These are phyloP conservation scores for Macaca mulatta DNA, from an alignment of 2,113 vertebrate species.

Conservation along the genomic window DNA sequence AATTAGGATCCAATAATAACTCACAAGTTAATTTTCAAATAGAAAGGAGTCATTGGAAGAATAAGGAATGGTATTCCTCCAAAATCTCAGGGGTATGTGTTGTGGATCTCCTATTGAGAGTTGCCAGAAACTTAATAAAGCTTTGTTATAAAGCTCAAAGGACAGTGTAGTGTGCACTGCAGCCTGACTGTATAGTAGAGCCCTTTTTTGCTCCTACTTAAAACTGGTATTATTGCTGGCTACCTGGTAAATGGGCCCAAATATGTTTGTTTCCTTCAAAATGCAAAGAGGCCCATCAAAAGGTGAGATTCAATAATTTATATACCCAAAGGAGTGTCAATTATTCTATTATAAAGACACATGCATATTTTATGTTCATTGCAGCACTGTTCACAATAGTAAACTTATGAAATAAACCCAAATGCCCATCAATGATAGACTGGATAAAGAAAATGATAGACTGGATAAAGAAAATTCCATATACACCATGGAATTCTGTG, in stretches of 20 bases:
- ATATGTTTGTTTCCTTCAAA: background rate
- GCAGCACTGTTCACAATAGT: no score
- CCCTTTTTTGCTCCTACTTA: background rate
- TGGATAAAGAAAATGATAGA: no score
- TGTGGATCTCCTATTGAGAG: background rate
- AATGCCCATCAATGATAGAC: no score
- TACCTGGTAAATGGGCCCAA: background rate
- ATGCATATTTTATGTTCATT: no score
- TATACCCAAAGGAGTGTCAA: no score
- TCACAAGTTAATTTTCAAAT: background rate
- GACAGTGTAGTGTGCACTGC: background rate
- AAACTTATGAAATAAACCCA: no score
- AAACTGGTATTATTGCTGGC: background rate
- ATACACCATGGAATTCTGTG: no score
- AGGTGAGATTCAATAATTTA: no score
- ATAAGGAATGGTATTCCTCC: background rate
- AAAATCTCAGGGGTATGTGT: background rate
- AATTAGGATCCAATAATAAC: background rate
- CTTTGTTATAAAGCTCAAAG: background rate
- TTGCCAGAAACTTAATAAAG: background rate
- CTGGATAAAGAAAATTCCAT: no score
- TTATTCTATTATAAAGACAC: no score
- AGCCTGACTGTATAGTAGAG: background rate
- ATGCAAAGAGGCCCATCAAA: background rate
- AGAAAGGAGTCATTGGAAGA: background rate